phyloP scores from a whole-genome alignment of 2,113 vertebrate species.

The Sander lucioperca region DNA sequence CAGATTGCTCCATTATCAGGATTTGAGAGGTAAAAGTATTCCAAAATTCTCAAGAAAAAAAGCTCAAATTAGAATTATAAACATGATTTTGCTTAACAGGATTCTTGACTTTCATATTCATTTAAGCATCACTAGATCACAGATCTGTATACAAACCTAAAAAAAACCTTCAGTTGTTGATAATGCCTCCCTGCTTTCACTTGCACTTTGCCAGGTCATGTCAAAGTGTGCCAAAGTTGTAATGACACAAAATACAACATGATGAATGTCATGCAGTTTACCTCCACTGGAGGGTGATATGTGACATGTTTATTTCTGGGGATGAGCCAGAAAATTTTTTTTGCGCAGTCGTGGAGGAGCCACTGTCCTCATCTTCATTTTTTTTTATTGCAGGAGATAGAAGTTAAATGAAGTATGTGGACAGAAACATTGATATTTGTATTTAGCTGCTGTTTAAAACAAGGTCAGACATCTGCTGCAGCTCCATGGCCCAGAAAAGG shows the following conservation, averaged over 20 bases:
- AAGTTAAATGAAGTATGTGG: not conserved
- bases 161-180: not conserved
- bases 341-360: not conserved
- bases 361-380: not conserved
- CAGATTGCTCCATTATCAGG: too few relatives aligned
- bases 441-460: conserved; percentile 1
- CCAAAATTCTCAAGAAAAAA: not conserved
- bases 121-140: too few relatives aligned
- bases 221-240: not conserved
- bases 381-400: not conserved
- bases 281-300: conserved; percentile 38
- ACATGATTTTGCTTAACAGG: not conserved
- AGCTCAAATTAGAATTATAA: not conserved
- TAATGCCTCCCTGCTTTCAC: not conserved
- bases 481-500: not conserved
- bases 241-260: not conserved
- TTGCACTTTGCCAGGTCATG: not conserved
- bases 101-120: not conserved
- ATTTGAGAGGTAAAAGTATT: too few relatives aligned
- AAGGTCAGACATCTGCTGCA: conserved; percentile 7
- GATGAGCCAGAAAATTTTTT: too few relatives aligned
- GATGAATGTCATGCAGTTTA: not conserved
- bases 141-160: not conserved
- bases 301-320: not conserved
- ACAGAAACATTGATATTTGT: not conserved